phyloP scores from a whole-genome alignment of 2,888 invertebrate genomes.

The Cheilosia variabilis region DNA sequence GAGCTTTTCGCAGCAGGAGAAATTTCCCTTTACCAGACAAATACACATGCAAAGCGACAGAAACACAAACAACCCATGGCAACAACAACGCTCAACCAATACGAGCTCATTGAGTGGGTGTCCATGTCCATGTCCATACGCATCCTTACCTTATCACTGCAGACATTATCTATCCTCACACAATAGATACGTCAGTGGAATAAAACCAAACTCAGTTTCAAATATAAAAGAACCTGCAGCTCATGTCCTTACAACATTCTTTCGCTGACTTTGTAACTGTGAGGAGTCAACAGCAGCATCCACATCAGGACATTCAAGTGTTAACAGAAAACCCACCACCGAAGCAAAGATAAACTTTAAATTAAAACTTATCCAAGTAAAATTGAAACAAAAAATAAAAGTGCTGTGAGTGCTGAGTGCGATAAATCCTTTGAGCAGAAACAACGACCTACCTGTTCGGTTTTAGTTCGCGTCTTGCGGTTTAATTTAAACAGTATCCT shows the following conservation, averaged over 20 bases:
- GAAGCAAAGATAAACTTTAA: conserved; percentile 1
- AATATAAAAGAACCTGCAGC: conserved; percentile 65
- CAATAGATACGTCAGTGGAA: background rate
- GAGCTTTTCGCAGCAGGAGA: conserved; percentile 40
- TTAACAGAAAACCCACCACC: background rate
- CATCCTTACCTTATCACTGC: conserved; percentile 60
- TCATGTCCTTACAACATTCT: conserved; percentile 60
- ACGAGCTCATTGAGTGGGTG: conserved; percentile 64
- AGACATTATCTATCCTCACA: conserved; percentile 27
- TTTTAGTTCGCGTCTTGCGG: conserved; percentile 16
- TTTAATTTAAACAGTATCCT: conserved; percentile 31
- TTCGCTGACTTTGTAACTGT: conserved; percentile 45
- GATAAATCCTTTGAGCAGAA: background rate
- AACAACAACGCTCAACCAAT: conserved; percentile 55
- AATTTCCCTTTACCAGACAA: conserved; percentile 26
- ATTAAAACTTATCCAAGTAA: background rate
- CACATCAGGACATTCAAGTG: conserved; percentile 41
- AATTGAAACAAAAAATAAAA: conserved; percentile 5
- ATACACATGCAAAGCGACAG: conserved; percentile 5
- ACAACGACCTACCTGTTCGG: background rate
- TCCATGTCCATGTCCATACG: conserved; percentile 62
- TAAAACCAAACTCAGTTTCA: conserved; percentile 42
- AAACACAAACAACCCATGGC: conserved; percentile 10
- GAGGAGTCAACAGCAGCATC: conserved; percentile 20
- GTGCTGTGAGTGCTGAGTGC: conserved; percentile 22